Evolutionary conservation across 2,113 vertebrate genomes (phyloP).

Genomic region (Percina caprodes): DNA sequence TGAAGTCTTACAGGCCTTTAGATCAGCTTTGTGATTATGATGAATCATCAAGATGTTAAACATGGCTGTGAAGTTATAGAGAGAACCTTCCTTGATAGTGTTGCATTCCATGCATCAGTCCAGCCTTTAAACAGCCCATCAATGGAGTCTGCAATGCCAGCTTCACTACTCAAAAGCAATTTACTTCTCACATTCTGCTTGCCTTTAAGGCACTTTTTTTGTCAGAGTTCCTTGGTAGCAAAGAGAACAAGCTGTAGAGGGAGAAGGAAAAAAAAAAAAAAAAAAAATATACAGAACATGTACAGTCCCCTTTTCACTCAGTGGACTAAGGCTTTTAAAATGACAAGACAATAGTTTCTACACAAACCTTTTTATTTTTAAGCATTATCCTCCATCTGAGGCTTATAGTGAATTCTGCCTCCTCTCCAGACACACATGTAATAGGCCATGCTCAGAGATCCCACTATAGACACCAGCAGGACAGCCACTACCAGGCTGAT

Average conservation of each 20-base stretch:
- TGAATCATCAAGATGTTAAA: background rate
- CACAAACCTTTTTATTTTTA: conserved; percentile 56
- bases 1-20: background rate
- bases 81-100: background rate
- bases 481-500: conserved; percentile 42
- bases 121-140: no score
- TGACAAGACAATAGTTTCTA: background rate
- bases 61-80: background rate
- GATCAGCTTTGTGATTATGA: background rate
- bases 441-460: conserved; percentile 67
- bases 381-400: conserved; percentile 48
- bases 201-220: background rate
- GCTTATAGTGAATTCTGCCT: conserved; percentile 77
- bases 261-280: background rate
- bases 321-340: background rate
- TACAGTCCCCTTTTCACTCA: background rate
- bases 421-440: conserved; percentile 84
- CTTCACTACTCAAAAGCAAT: background rate
- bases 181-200: background rate
- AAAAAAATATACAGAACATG: no score
- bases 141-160: no score
- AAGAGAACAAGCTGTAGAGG: background rate
- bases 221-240: background rate
- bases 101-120: no score
- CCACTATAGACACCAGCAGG: conserved; percentile 61